Evolutionary conservation across 1,140 invertebrate species (phyloP).

Genomic region (Araneus ventricosus): DNA sequence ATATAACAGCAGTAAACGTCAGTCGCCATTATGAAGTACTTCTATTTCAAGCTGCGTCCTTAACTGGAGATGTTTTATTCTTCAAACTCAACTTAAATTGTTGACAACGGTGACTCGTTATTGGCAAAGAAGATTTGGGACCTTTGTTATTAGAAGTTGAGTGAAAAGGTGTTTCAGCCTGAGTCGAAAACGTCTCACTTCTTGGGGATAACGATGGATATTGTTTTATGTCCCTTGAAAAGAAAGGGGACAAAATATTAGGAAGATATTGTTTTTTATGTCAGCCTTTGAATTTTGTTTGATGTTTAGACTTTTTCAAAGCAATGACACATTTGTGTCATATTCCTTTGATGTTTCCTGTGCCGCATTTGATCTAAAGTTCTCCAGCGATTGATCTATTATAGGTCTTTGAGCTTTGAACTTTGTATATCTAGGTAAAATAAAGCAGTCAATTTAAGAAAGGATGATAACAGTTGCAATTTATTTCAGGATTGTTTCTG

Average conservation of each 20-base stretch:
- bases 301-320: too few relatives aligned
- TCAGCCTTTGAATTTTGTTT: neutral
- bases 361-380: too few relatives aligned
- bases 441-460: too few relatives aligned
- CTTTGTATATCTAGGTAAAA: too few relatives aligned
- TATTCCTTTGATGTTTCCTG: neutral
- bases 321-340: neutral
- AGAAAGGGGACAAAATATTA: neutral
- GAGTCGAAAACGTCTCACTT: neutral
- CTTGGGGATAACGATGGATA: neutral
- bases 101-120: neutral
- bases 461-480: too few relatives aligned
- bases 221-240: neutral
- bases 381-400: too few relatives aligned
- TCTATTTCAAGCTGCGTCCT: neutral
- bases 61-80: slow-evolving; percentile 20
- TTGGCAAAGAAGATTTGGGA: slow-evolving; percentile 22
- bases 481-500: too few relatives aligned
- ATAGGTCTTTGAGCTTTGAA: too few relatives aligned
- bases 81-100: slow-evolving; percentile 28
- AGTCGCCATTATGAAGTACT: slow-evolving; percentile 18
- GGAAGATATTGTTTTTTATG: neutral
- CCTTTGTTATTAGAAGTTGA: slow-evolving; percentile 24
- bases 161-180: neutral
- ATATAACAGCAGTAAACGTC: neutral